Evolutionary conservation across 2,888 invertebrate genomes (phyloP).

Genomic region (Ommatoiulus sabulosus): DNA sequence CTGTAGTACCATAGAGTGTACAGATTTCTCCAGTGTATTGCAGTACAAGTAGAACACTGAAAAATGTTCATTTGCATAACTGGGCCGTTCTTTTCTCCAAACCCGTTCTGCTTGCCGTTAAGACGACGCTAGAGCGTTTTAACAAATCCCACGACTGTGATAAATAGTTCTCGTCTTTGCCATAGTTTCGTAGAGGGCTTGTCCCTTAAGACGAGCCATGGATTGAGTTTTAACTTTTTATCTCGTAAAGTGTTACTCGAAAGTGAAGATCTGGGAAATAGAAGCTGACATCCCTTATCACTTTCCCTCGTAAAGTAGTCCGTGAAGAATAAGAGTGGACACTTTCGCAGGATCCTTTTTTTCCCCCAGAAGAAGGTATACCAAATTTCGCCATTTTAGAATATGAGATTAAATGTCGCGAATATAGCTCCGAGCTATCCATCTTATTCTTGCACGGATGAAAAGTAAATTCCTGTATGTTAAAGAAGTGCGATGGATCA

Average conservation of each 20-base stretch:
- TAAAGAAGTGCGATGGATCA: not conserved
- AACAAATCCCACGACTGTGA: slow-evolving; percentile 8
- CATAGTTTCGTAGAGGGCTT: not conserved
- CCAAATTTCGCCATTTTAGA: slow-evolving; percentile 12
- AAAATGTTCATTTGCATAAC: slow-evolving; percentile 12
- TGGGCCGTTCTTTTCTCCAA: not conserved
- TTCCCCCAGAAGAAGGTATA: not conserved
- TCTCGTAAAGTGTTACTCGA: not conserved
- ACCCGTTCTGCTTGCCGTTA: not conserved
- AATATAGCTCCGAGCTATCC: not conserved
- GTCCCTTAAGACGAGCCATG: slow-evolving; percentile 8
- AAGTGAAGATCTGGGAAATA: slow-evolving; percentile 36
- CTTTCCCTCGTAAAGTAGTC: not conserved
- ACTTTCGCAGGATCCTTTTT: not conserved
- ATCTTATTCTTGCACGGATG: not conserved
- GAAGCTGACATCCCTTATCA: slow-evolving; percentile 30
- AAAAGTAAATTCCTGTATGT: not conserved
- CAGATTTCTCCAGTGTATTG: not conserved
- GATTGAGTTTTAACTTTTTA: slow-evolving; percentile 48
- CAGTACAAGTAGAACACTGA: not conserved
- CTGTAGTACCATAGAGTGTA: not conserved
- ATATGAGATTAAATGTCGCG: slow-evolving; percentile 1
- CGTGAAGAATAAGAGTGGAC: not conserved
- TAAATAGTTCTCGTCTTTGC: slow-evolving; percentile 1
- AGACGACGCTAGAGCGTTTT: not conserved